Evolutionary conservation across 2,888 invertebrate species (phyloP).

Genomic region (Tetragonula carbonaria): DNA sequence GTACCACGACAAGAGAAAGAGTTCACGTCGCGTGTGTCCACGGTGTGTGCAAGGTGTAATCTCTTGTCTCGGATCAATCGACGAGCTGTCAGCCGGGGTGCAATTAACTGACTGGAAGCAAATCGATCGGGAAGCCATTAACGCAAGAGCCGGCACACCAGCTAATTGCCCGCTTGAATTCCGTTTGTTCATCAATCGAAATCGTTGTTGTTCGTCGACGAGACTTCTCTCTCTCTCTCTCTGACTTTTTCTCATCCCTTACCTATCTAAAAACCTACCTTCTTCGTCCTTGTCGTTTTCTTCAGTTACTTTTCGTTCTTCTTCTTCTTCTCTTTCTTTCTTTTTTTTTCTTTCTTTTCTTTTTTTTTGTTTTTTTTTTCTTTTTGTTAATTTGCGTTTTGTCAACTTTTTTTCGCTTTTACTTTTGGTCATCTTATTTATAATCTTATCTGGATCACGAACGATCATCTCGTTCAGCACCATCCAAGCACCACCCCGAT

Average conservation of each 20-base stretch:
- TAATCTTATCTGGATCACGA: conserved; percentile 45
- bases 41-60: conserved; percentile 53
- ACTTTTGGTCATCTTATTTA: conserved; percentile 8
- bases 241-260: neutral
- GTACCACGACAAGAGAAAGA: neutral
- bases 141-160: conserved; percentile 57
- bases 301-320: neutral
- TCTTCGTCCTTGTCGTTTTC: neutral
- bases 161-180: conserved; percentile 63
- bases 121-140: conserved; percentile 71
- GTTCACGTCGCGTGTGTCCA: conserved; percentile 48
- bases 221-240: conserved; percentile 18
- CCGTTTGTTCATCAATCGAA: conserved; percentile 54
- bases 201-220: conserved; percentile 50
- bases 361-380: neutral
- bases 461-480: conserved; percentile 65
- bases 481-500: conserved; percentile 70
- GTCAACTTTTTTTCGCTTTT: conserved; percentile 9
- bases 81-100: conserved; percentile 57
- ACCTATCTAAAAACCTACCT: neutral
- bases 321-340: too few species aligned
- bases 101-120: conserved; percentile 70
- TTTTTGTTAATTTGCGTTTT: neutral
- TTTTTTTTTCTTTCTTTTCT: neutral
- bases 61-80: conserved; percentile 58